Percentiles rank a stretch among this genome's conserved stretches.
phyloP scores from a whole-genome alignment of 1,140 invertebrate species.

The Drosophila varians region DNA sequence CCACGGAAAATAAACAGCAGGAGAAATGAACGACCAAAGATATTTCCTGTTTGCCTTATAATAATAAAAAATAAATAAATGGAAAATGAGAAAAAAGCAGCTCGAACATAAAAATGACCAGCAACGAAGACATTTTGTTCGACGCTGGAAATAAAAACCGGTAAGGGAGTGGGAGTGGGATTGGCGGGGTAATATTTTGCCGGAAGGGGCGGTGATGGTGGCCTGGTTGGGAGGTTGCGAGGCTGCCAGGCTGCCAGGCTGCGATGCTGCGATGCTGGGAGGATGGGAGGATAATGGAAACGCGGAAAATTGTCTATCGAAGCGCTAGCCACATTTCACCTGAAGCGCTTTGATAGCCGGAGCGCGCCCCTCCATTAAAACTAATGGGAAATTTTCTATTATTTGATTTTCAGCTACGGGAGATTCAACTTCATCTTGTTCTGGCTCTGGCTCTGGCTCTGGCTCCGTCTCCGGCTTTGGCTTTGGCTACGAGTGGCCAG shows the following conservation, averaged over 20 bases:
- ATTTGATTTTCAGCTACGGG: conserved; percentile 74
- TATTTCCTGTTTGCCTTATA: conserved; percentile 73
- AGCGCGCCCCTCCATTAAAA: conserved; percentile 69
- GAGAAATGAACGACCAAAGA: conserved; percentile 42
- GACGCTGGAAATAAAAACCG: not conserved
- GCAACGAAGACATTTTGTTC: not conserved
- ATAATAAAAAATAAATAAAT: conserved; percentile 83
- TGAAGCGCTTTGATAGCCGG: conserved; percentile 69
- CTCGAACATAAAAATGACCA: conserved; percentile 67
- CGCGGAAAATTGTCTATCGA: conserved; percentile 68
- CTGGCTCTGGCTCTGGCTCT: no score
- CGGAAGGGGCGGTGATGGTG: not conserved
- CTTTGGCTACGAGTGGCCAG: conserved; percentile 9
- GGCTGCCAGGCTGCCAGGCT: no score
- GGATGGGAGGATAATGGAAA: conserved; percentile 36
- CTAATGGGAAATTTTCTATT: conserved; percentile 80
- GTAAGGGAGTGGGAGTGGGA: no score
- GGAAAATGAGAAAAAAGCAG: conserved; percentile 71
- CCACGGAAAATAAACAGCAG: no score
- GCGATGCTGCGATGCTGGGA: no score
- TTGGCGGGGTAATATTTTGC: conserved; percentile 3
- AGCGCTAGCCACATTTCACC: conserved; percentile 67
- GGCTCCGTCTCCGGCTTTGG: no score
- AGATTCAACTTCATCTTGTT: conserved; percentile 4
- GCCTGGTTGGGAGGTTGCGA: conserved; percentile 1